These are phyloP conservation scores for Macroteleia sp. DNA, from an alignment of 2,888 invertebrate genomes.

Conservation along the genomic window DNA sequence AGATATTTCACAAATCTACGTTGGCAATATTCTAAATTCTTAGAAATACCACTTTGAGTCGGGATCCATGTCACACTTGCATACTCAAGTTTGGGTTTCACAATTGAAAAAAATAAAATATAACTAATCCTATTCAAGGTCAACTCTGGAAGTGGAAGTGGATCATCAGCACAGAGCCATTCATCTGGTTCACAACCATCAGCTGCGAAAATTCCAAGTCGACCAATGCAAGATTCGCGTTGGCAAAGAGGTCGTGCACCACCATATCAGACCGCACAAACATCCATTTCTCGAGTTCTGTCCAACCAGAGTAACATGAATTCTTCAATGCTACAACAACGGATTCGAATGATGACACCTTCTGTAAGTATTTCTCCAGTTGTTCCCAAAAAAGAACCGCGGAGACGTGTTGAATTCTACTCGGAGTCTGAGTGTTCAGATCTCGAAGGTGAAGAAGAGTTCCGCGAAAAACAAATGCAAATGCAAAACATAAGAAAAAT, in stretches of 20 bases:
- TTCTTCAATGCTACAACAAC: slow-evolving; percentile 76
- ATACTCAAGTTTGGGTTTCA: too few species aligned
- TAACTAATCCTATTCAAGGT: too few species aligned
- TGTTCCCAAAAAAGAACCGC: slow-evolving; percentile 80
- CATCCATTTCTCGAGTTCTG: slow-evolving; percentile 78
- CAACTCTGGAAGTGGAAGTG: slow-evolving; percentile 70
- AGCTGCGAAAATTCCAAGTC: slow-evolving; percentile 69
- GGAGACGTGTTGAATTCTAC: slow-evolving; percentile 78
- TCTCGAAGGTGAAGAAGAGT: slow-evolving; percentile 75
- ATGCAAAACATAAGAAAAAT: slow-evolving; percentile 74
- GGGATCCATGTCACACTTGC: too few species aligned
- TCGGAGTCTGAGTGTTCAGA: slow-evolving; percentile 82
- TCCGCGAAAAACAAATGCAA: slow-evolving; percentile 78
- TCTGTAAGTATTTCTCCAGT: slow-evolving; percentile 85
- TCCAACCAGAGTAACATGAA: slow-evolving; percentile 69
- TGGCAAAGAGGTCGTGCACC: slow-evolving; percentile 80
- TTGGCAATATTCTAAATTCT: too few species aligned
- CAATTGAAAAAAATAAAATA: too few species aligned
- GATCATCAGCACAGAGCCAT: slow-evolving; percentile 66
- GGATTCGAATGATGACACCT: slow-evolving; percentile 84
- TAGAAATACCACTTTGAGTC: too few species aligned
- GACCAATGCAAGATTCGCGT: slow-evolving; percentile 77
- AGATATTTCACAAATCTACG: too few species aligned
- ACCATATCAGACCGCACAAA: slow-evolving; percentile 71
- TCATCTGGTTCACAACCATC: slow-evolving; percentile 67